Conservation (phyloP, 2,797 vertebrate species). For the Emydoidea blandingii region DNA sequence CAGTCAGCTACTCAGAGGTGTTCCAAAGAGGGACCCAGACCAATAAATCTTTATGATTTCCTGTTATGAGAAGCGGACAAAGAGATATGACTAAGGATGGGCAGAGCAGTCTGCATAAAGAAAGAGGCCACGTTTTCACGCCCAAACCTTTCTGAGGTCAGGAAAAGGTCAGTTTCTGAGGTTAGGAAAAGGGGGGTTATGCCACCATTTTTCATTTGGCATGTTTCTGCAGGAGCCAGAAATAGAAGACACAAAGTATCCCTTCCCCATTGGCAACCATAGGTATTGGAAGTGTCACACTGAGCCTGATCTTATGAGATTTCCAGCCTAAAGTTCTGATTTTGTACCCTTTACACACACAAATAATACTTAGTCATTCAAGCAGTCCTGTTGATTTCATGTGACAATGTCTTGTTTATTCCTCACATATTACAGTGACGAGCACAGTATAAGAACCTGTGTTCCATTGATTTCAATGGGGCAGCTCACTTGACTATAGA, state of each 20-base stretch:
- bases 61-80: constrained; percentile 71
- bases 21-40: constrained; percentile 34
- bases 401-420: background rate
- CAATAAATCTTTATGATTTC: constrained; percentile 74
- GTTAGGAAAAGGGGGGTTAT: constrained; percentile 50
- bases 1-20: constrained; percentile 58
- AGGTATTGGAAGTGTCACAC: constrained; percentile 47
- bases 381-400: background rate
- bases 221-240: constrained; percentile 59
- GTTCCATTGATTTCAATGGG: background rate
- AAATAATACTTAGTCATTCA: background rate
- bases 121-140: constrained; percentile 66
- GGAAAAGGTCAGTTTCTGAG: constrained; percentile 49
- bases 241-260: constrained; percentile 44
- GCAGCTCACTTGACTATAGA: background rate
- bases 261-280: constrained; percentile 57
- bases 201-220: background rate
- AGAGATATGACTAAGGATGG: constrained; percentile 50
- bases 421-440: background rate
- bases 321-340: constrained; percentile 56
- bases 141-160: constrained; percentile 47
- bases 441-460: background rate
- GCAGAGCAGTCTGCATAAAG: constrained; percentile 65
- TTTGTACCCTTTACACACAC: constrained; percentile 19
- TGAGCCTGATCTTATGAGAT: constrained; percentile 8